Evolutionary conservation across 2,797 vertebrate species (phyloP), one percentile per base, ranked within the genome.

Genomic region (Malurus splendens): DNA sequence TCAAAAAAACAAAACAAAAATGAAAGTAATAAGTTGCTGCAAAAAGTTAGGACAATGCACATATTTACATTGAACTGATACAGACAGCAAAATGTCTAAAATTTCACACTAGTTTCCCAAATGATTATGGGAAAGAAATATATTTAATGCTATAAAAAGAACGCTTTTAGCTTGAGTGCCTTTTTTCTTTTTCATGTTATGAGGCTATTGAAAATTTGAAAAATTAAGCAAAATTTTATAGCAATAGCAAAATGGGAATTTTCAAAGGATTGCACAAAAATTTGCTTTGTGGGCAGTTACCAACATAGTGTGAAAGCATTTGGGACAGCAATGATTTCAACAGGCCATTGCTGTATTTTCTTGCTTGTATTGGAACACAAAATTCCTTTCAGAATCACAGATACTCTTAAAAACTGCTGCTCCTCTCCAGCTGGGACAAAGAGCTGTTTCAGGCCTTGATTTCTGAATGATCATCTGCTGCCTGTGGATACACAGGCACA

Each of bases 401-500:
- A 82, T 74, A 75, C 61, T 41, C 23, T 73, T 83, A 72, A 86
- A 93, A 76, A 50, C 44, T 55, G 55, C 51, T 84, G 54, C 76
- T 93, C 22, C 86, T 92, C 70, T 90, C 71, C 79, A 73, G 27
- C 86, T 89, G 86, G 62, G 41, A 76, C 67, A 86, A 48, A 64
- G 56, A 68, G 22, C 76, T 82, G 47, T 51, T 89, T 60, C 15
- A 64, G 33, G 36, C 70, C 74, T 80, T 80, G 59, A 86, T 82
- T 74, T 70, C 59, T 80, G 74, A 57, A 86, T 75, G 73, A 87
- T 95, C 62, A 60, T 86, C 82, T 93, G 71, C 48, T 91, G 81
- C 83, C 70, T 93, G 62, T 89, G 80, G 83, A 71, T 56, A 92
- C 90, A 65, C 45, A 32, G 66, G 66, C 88, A 81, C 83, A 93